phyloP scores from a whole-genome alignment of 1,140 invertebrate genomes.

The Zaprionus inermis region DNA sequence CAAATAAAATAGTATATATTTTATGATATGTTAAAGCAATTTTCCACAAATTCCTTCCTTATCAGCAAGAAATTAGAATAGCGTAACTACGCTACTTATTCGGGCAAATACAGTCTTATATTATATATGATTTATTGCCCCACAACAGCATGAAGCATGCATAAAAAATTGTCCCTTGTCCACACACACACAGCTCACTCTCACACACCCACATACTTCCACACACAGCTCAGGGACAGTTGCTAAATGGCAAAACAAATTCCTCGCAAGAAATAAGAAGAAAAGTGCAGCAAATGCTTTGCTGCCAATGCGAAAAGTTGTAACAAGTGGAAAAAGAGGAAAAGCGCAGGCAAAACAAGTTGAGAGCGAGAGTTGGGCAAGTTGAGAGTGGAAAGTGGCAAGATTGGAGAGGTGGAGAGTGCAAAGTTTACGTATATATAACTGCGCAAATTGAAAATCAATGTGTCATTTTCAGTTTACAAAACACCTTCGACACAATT shows the following conservation, averaged over 20 bases:
- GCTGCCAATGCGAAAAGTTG: constrained; percentile 51
- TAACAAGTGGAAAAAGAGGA: neutral
- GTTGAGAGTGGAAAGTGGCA: constrained; percentile 8
- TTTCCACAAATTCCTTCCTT: no score
- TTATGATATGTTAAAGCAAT: neutral
- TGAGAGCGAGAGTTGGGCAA: neutral
- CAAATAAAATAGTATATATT: neutral
- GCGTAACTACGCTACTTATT: neutral
- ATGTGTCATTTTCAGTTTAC: constrained; percentile 36
- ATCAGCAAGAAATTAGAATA: no score
- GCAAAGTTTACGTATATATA: constrained; percentile 56
- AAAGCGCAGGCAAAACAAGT: constrained; percentile 9
- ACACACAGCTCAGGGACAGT: constrained; percentile 13
- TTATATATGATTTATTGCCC: neutral
- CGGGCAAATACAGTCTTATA: neutral
- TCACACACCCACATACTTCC: neutral
- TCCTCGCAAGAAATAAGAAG: constrained; percentile 17
- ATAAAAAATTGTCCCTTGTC: neutral
- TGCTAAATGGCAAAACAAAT: constrained; percentile 31
- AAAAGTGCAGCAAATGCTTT: constrained; percentile 34
- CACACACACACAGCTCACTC: no score
- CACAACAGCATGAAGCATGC: neutral
- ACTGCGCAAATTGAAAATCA: constrained; percentile 49
- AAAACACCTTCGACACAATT: constrained; percentile 12
- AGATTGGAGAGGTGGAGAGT: constrained; percentile 30